Base-by-base conservation (phyloP, 2,113 vertebrate species). In the Romanogobio albipinnatus region DNA sequence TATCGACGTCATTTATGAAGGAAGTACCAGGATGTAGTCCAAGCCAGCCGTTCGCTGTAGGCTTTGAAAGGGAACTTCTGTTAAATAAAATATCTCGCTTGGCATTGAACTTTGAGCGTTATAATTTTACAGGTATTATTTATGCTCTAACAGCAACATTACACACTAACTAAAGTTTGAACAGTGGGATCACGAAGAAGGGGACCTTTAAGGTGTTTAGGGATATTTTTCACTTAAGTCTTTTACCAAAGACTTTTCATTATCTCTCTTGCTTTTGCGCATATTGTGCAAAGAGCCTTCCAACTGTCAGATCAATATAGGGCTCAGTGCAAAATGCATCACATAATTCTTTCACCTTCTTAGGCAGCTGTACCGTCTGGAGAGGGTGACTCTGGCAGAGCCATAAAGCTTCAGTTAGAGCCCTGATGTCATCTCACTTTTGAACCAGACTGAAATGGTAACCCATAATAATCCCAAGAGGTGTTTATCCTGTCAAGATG, bases 331-430 rank as follows among this genome's bases (percentile, higher is more conserved):
- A 78, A 89, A 90, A 43, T 84, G 36, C 78, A 81, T 84, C 74
- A 88, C 64, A 87, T 88, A 86, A 87, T 87, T 83, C 76, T 22
- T 68, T 3, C 9, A 17, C 66, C 36, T 75, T 49, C 26, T 81
- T 59, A 74, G 39, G 87, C 88, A 89, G 88, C 89, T 91, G 86
- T 89, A 89, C 82, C 78, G 75, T 47, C 59, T 74, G 75, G 77
- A 73, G 86, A 87, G 85, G 88, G 87, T 82, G 76, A 79, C 84
- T 90, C 71, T 88, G 89, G 89, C 68, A 85, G 87, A 91, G 66
- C 73, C 87, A 86, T 89, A 89, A 89, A 85, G 79, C 74, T 75
- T 90, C 87, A 89, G 81, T 91, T 89, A 90, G 82, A 61, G 84
- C 81, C 86, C 81, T 66, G 82, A 77, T 86, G 81, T 87, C 88